A percentile compares a stretch with the other conserved stretches of the same genome.
phyloP scores from a whole-genome alignment of 2,888 invertebrate species.

The Capitulum mitella region DNA sequence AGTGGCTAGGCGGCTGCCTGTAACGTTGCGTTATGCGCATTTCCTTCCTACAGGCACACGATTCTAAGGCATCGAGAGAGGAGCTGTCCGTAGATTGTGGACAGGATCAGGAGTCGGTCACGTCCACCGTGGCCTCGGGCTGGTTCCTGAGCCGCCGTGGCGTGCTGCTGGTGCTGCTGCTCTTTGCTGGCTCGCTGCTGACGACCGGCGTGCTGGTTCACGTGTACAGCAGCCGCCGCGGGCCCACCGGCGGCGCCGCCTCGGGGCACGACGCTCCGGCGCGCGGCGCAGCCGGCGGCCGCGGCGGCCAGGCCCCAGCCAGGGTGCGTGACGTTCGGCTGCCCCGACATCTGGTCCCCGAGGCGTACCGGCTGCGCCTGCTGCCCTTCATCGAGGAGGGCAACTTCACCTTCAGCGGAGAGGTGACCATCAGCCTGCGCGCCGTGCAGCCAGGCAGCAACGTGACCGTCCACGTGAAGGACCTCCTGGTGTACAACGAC shows the following conservation, averaged over 20 bases:
- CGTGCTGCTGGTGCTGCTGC: conserved; percentile 51
- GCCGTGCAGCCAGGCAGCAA: conserved; percentile 54
- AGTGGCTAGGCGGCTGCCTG: too few relatives aligned
- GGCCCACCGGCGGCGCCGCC: background rate
- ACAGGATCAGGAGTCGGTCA: conserved; percentile 46
- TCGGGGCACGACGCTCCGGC: background rate
- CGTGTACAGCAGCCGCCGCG: conserved; percentile 53
- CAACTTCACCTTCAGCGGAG: conserved; percentile 34
- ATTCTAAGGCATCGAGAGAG: conserved; percentile 38
- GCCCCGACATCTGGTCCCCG: conserved; percentile 19
- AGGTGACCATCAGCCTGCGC: conserved; percentile 44
- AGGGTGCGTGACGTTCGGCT: background rate
- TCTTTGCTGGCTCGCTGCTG: conserved; percentile 58
- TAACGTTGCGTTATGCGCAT: too few relatives aligned
- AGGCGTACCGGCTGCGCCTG: conserved; percentile 31
- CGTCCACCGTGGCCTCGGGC: conserved; percentile 57
- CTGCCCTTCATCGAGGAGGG: conserved; percentile 35
- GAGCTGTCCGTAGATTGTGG: conserved; percentile 53
- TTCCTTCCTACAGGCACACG: background rate
- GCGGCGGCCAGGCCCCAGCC: background rate
- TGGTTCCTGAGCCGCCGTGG: conserved; percentile 59
- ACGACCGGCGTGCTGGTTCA: conserved; percentile 68
- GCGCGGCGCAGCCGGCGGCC: background rate
- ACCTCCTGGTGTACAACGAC: conserved; percentile 56
- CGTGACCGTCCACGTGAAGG: conserved; percentile 66